Evolutionary conservation across 2,113 vertebrate genomes (phyloP).

Genomic region (Poecile atricapillus): DNA sequence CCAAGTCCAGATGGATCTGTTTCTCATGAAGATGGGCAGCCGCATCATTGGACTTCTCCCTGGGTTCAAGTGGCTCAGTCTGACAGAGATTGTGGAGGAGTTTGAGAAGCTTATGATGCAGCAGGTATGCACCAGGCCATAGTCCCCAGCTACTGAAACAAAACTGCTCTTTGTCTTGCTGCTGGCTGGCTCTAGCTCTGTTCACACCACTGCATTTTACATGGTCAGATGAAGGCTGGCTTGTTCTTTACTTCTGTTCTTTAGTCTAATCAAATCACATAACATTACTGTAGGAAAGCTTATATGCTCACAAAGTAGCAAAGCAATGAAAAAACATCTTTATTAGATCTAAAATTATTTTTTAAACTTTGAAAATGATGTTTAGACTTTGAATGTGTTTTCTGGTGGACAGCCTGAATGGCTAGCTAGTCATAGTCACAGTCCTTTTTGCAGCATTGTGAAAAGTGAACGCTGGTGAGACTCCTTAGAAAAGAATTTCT

Average conservation of each 20-base stretch:
- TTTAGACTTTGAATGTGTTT: neutral
- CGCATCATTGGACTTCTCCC: constrained; percentile 83
- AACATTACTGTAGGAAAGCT: neutral
- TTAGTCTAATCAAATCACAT: neutral
- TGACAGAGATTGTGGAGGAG: constrained; percentile 88
- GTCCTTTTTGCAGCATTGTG: neutral
- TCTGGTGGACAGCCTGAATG: neutral
- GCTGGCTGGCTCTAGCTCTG: neutral
- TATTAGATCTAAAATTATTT: neutral
- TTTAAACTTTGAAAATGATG: neutral
- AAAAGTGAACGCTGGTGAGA: neutral
- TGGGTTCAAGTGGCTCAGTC: constrained; percentile 92
- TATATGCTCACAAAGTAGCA: neutral
- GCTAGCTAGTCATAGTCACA: neutral
- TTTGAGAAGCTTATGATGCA: constrained; percentile 96
- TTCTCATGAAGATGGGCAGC: constrained; percentile 88
- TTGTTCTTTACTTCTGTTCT: neutral
- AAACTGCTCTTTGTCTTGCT: neutral
- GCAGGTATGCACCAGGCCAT: constrained; percentile 75
- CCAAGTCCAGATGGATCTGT: constrained; percentile 87
- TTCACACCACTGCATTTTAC: neutral
- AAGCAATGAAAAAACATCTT: neutral
- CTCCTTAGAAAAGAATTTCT: neutral
- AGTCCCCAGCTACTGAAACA: neutral
- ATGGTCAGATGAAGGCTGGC: neutral